Percentiles rank a stretch among this genome's conserved stretches.
Evolutionary conservation across 2,888 invertebrate species (phyloP).

Genomic region (Monoplex corrugatus): DNA sequence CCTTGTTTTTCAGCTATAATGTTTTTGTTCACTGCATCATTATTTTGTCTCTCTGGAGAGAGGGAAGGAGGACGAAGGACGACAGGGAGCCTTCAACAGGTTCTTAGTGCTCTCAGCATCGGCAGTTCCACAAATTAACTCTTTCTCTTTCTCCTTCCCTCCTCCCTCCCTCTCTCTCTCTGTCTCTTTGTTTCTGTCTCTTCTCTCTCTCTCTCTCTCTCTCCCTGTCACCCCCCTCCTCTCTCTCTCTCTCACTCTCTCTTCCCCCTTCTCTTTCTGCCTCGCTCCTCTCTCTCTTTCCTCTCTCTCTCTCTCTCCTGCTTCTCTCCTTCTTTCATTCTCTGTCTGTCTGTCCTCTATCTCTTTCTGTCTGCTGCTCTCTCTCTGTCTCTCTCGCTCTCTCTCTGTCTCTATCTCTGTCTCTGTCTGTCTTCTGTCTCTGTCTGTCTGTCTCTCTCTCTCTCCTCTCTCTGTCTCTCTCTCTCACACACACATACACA

Average conservation of each 20-base stretch:
- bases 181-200: background rate
- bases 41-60: no score
- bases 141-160: background rate
- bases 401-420: background rate
- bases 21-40: no score
- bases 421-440: background rate
- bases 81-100: no score
- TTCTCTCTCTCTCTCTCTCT: slow-evolving; percentile 19
- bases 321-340: background rate
- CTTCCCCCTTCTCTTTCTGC: background rate
- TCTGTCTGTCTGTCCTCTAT: background rate
- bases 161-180: background rate
- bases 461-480: background rate
- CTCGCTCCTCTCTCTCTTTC: background rate
- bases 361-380: background rate
- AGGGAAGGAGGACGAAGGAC: no score
- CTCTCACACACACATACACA: background rate
- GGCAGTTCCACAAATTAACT: no score
- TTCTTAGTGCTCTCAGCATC: no score
- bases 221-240: background rate
- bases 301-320: background rate
- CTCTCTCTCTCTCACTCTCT: slow-evolving; percentile 19
- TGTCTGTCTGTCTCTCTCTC: background rate
- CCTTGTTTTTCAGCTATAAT: no score
- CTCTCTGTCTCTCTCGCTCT: background rate